A percentile compares a stretch with the other conserved stretches of the same genome.
phyloP scores from a whole-genome alignment of 2,888 invertebrate species.

The Suillia variegata region DNA sequence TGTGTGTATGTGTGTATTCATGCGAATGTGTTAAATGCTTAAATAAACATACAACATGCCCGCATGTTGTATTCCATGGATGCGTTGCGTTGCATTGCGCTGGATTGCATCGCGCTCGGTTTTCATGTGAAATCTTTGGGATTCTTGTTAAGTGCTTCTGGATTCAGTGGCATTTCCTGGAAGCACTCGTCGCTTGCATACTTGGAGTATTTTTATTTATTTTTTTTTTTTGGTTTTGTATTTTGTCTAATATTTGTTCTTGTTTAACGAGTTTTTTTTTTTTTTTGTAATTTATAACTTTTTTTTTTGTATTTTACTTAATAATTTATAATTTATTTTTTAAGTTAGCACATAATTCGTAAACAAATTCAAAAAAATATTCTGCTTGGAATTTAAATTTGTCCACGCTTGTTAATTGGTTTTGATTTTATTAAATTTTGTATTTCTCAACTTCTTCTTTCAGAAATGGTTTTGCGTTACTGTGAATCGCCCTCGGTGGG shows the following conservation, averaged over 20 bases:
- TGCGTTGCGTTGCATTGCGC: conserved; percentile 3
- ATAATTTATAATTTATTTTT: too few species aligned
- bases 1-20: not conserved
- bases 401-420: too few species aligned
- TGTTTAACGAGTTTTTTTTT: not conserved
- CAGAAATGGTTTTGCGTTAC: conserved; percentile 59
- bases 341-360: too few species aligned
- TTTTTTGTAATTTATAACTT: not conserved
- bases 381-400: too few species aligned
- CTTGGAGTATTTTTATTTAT: too few species aligned
- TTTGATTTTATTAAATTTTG: too few species aligned
- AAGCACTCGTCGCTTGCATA: too few species aligned
- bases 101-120: conserved; percentile 4
- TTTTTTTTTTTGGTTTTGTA: too few species aligned
- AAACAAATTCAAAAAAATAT: too few species aligned
- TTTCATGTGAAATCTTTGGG: conserved; percentile 27
- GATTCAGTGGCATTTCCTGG: not conserved
- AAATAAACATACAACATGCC: conserved; percentile 44
- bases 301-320: too few species aligned
- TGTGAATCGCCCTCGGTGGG: conserved; percentile 63
- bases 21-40: conserved; percentile 49
- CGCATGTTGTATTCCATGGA: conserved; percentile 24
- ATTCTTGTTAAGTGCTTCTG: conserved; percentile 33
- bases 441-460: too few species aligned
- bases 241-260: not conserved